phyloP scores from a whole-genome alignment of 2,888 invertebrate species.

The Oasisia sp. region DNA sequence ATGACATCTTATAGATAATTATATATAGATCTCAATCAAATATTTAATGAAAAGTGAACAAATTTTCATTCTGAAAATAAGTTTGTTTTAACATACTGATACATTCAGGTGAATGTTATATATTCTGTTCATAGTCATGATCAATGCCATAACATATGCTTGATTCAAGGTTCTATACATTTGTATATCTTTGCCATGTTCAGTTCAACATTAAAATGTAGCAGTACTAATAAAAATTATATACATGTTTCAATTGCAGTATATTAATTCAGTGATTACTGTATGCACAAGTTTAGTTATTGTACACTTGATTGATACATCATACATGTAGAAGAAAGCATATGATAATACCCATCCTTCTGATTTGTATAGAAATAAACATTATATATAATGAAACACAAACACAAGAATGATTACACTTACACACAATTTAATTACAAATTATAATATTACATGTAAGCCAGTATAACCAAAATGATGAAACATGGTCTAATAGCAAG shows the following conservation, averaged over 20 bases:
- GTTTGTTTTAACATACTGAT: not conserved
- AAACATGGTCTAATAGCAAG: no score
- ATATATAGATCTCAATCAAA: not conserved
- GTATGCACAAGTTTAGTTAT: no score
- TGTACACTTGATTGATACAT: no score
- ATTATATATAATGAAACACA: no score
- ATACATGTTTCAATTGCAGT: not conserved
- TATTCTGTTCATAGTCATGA: not conserved
- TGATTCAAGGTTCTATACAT: not conserved
- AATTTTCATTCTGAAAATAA: not conserved
- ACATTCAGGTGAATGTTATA: not conserved
- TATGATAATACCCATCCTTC: no score
- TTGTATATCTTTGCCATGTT: not conserved
- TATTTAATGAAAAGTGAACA: not conserved
- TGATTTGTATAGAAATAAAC: no score
- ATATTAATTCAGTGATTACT: not conserved
- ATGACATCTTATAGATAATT: not conserved
- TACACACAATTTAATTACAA: no score
- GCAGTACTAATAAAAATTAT: not conserved
- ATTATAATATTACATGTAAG: no score
- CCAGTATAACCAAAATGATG: no score
- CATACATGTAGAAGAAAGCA: no score
- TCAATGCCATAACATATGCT: not conserved
- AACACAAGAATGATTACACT: no score
- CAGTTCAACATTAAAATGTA: not conserved